Evolutionary conservation across 2,113 vertebrate species (phyloP).

Genomic region (Irena cyanogastra): DNA sequence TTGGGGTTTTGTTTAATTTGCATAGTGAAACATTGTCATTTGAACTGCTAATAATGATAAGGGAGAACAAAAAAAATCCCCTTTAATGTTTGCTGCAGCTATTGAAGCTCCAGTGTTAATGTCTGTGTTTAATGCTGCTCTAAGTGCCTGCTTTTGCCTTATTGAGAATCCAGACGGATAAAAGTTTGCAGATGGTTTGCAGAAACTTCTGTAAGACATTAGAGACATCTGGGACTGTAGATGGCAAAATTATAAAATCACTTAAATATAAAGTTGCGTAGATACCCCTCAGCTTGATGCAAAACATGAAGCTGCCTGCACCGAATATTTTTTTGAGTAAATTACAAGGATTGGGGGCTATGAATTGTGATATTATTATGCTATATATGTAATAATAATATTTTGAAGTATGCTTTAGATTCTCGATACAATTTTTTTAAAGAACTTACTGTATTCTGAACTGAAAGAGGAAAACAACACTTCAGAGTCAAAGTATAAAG

Average conservation of each 20-base stretch:
- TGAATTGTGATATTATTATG: background rate
- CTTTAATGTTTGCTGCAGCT: background rate
- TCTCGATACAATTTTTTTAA: background rate
- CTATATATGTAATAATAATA: background rate
- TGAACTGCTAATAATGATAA: background rate
- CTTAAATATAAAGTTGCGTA: background rate
- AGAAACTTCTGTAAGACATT: background rate
- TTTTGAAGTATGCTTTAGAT: background rate
- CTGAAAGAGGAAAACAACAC: background rate
- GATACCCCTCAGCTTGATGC: background rate
- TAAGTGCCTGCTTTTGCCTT: background rate
- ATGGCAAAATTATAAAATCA: background rate
- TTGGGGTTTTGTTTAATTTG: background rate
- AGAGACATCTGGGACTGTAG: background rate
- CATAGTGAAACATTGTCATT: background rate
- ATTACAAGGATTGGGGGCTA: background rate
- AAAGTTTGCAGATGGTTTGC: conserved; percentile 39
- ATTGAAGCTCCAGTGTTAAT: background rate
- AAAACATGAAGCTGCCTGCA: background rate
- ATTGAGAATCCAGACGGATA: background rate
- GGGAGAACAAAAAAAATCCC: accelerated
- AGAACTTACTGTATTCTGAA: background rate
- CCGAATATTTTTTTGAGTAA: background rate
- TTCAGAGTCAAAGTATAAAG: background rate
- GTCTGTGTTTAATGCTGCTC: background rate